Base-by-base conservation (phyloP, 2,888 invertebrate genomes). In the Campaea margaritaria region DNA sequence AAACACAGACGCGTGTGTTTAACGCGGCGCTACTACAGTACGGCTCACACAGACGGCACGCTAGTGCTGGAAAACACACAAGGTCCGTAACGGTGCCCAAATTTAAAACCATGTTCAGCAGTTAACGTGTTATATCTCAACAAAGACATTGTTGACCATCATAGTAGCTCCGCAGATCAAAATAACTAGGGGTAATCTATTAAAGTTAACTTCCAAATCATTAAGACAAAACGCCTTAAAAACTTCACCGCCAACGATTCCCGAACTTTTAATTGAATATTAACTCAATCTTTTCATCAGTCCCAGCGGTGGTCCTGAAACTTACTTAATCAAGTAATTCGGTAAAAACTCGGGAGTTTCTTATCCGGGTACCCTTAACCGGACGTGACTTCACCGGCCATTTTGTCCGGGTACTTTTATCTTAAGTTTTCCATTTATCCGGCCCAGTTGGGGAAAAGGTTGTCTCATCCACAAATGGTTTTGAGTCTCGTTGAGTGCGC, bases 181-280 rank as follows among this genome's bases (percentile, higher is more conserved):
- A 21, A 21, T 21, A 21, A 5, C 21, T 21, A 21, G 21, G 21
- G 38, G 11, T 44, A 44, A 36, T 11, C 16, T 27, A 12, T 13
- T 13, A 13, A 44, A 27, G 12, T 43, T 5, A 44, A 45, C 13
- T 12, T 13, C n/a, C 46, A 54, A 27, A 39, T 45, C 38, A 54
- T 31, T 41, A 49, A 14, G 41, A 42, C 42, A 49, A 27, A 21
- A 31, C 16, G 36, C 16, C 14, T 4, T 44, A 16, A 41, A 45
- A 57, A 55, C 46, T 49, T 41, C 27, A 13, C 27, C 31, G 45
- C 10, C 31, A 28, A 50, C 21, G n/a, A 51, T 28, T 59, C 39
- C 11, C 46, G n/a, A 67, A 67, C 51, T 67, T 67, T 56, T 68
- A 65, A 66, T 68, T 66, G 61, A 66, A 66, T 50, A 52, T 62